These are phyloP conservation scores for Oxytorus armatus DNA, from an alignment of 2,888 invertebrate species.

Conservation along the genomic window DNA sequence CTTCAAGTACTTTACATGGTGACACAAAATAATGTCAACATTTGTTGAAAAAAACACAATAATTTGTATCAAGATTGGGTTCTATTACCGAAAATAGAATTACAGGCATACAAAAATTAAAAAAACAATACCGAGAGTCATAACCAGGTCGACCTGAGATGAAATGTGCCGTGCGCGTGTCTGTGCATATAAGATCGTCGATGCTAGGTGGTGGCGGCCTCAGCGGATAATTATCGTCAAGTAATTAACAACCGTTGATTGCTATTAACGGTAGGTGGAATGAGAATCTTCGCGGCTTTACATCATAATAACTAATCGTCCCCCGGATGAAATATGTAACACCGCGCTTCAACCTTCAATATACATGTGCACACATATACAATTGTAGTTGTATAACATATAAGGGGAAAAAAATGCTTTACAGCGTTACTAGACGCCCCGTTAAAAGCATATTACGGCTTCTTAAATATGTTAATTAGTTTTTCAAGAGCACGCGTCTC, in stretches of 20 bases:
- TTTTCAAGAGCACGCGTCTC: constrained; percentile 35
- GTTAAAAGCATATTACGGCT: constrained; percentile 58
- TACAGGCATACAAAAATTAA: too few relatives aligned
- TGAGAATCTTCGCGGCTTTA: constrained; percentile 49
- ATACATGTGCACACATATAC: neutral
- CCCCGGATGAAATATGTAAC: constrained; percentile 36
- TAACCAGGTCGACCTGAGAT: too few relatives aligned
- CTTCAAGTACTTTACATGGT: too few relatives aligned
- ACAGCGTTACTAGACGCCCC: constrained; percentile 32
- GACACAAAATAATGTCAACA: too few relatives aligned
- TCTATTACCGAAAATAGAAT: too few relatives aligned
- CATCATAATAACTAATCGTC: constrained; percentile 31
- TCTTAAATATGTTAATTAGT: constrained; percentile 55
- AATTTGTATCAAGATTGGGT: too few relatives aligned
- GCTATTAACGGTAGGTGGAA: constrained; percentile 75
- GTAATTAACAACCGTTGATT: constrained; percentile 82
- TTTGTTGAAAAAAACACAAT: too few relatives aligned
- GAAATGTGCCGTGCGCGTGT: constrained; percentile 5
- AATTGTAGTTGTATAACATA: neutral
- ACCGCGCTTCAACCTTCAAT: constrained; percentile 20
- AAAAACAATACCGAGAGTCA: too few relatives aligned
- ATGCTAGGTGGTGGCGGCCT: constrained; percentile 39
- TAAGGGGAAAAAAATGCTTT: constrained; percentile 5
- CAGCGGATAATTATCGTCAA: constrained; percentile 78
- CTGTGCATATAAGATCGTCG: neutral